Evolutionary conservation across 2,888 invertebrate species (phyloP).

Genomic region (Apodemia duryi): DNA sequence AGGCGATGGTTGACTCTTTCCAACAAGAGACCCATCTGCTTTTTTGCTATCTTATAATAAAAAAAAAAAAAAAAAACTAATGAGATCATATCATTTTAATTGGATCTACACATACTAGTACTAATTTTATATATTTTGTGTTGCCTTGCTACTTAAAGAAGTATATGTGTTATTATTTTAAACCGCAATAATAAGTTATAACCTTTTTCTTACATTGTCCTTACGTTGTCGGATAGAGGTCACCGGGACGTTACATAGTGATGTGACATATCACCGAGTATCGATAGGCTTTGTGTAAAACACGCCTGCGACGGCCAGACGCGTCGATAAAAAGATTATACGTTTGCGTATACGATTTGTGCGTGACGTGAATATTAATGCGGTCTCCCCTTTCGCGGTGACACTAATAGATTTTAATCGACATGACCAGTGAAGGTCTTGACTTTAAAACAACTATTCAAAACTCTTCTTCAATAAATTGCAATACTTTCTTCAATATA

Average conservation of each 20-base stretch:
- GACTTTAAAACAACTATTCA: constrained; percentile 31
- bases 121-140: no score
- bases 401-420: constrained; percentile 75
- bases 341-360: constrained; percentile 67
- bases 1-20: no score
- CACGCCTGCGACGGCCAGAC: constrained; percentile 43
- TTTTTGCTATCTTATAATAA: no score
- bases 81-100: no score
- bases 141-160: no score
- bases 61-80: no score
- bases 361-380: constrained; percentile 75
- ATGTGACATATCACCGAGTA: constrained; percentile 43
- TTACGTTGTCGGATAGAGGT: constrained; percentile 29
- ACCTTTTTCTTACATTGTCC: constrained; percentile 1
- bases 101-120: no score
- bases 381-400: constrained; percentile 50
- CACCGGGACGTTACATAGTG: constrained; percentile 39
- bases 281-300: constrained; percentile 51
- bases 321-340: constrained; percentile 72
- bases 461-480: constrained; percentile 17
- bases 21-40: no score
- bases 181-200: neutral
- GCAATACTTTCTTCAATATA: neutral
- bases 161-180: no score
- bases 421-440: constrained; percentile 44